A percentile compares a stretch with the other conserved stretches of the same genome.
phyloP scores from a whole-genome alignment of 2,113 vertebrate species.

The Gnathonemus echidnorhynchus region DNA sequence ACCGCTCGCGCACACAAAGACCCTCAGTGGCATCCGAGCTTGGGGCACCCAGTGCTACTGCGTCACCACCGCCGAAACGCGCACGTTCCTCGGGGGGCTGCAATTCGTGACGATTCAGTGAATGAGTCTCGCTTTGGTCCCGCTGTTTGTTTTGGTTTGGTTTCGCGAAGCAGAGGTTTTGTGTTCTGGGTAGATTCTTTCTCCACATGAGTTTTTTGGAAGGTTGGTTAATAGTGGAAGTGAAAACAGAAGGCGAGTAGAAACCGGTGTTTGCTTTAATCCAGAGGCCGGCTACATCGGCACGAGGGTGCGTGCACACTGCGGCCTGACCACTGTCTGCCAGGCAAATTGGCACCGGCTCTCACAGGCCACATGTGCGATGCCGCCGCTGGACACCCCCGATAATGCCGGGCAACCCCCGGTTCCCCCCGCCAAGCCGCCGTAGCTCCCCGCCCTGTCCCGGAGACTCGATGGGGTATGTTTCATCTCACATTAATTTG shows the following conservation, averaged over 20 bases:
- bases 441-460: slow-evolving; percentile 20
- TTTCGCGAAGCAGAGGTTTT: slow-evolving; percentile 9
- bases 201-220: slow-evolving; percentile 25
- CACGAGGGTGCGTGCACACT: slow-evolving; percentile 33
- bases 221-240: slow-evolving; percentile 20
- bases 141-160: slow-evolving; percentile 41
- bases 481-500: background rate
- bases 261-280: slow-evolving; percentile 14
- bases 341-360: slow-evolving; percentile 29
- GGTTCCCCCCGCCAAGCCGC: slow-evolving; percentile 15
- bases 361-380: background rate
- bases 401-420: slow-evolving; percentile 4
- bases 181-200: slow-evolving; percentile 33
- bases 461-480: background rate
- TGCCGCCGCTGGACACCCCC: background rate
- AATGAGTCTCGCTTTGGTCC: slow-evolving; percentile 43
- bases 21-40: background rate
- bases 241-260: slow-evolving; percentile 21
- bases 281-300: slow-evolving; percentile 25
- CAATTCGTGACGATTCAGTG: background rate
- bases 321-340: slow-evolving; percentile 34
- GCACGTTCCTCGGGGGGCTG: background rate
- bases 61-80: background rate
- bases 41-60: no score
- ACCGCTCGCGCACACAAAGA: background rate